These are phyloP conservation scores for Argyrosomus japonicus DNA, from an alignment of 2,113 vertebrate genomes.

Conservation along the genomic window DNA sequence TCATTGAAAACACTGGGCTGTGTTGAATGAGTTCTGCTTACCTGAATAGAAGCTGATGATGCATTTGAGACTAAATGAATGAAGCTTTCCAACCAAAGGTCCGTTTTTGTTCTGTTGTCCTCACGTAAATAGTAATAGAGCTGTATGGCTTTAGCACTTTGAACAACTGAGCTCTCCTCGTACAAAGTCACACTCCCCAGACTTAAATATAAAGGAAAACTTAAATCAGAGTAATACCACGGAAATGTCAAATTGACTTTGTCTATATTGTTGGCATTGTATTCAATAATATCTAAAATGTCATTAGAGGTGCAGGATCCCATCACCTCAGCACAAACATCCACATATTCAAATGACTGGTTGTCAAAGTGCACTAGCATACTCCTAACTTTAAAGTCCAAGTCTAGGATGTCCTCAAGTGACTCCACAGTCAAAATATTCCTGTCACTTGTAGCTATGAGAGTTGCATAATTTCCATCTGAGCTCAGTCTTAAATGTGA, in stretches of 20 bases:
- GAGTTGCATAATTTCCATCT: constrained; percentile 77
- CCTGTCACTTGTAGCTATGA: constrained; percentile 70
- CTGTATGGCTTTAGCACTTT: constrained; percentile 78
- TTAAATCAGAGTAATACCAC: fast-evolving
- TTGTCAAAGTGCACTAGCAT: constrained; percentile 39
- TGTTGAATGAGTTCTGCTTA: constrained; percentile 50
- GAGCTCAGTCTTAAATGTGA: constrained; percentile 79
- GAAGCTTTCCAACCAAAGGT: constrained; percentile 82
- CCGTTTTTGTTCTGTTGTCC: constrained; percentile 40
- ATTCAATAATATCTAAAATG: constrained; percentile 68
- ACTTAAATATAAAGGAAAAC: constrained; percentile 72
- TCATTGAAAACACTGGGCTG: background rate
- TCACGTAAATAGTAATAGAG: constrained; percentile 84
- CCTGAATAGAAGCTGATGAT: constrained; percentile 64
- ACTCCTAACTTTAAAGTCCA: constrained; percentile 75
- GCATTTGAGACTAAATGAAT: constrained; percentile 57
- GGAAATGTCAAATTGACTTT: constrained; percentile 75
- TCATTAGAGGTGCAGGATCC: constrained; percentile 67
- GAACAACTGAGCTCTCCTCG: constrained; percentile 28
- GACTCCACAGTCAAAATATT: constrained; percentile 68
- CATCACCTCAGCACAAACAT: constrained; percentile 70
- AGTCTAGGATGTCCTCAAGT: constrained; percentile 69
- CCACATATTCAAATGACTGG: constrained; percentile 54
- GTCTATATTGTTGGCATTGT: constrained; percentile 52
- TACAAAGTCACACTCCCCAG: constrained; percentile 79